A percentile compares a stretch with the other conserved stretches of the same genome.
These are phyloP conservation scores for Poecilia latipinna DNA, from an alignment of 2,113 vertebrate genomes.

Conservation along the genomic window DNA sequence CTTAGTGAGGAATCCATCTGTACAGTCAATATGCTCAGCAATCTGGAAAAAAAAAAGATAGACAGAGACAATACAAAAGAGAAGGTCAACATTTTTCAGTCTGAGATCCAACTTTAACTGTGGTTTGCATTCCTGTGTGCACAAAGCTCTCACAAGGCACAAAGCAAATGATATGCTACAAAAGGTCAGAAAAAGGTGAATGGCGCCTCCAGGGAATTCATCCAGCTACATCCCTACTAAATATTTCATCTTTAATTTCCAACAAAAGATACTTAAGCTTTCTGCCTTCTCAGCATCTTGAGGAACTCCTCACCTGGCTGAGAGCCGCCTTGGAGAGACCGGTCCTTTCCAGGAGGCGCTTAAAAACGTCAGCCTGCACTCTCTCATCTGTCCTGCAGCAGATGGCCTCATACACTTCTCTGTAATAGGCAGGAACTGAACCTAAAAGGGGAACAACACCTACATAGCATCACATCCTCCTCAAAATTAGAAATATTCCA, in stretches of 20 bases:
- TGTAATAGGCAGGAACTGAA: conserved; percentile 83
- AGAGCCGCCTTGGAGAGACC: conserved; percentile 69
- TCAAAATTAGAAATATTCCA: background rate
- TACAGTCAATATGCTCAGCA: conserved; percentile 72
- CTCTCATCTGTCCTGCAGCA: conserved; percentile 77
- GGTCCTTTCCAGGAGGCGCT: conserved; percentile 76
- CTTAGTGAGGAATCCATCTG: conserved; percentile 79
- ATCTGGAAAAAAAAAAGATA: conserved; percentile 67
- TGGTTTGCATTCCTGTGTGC: conserved; percentile 50
- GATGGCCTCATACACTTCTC: conserved; percentile 81
- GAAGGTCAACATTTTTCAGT: conserved; percentile 22
- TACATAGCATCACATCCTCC: conserved; percentile 18
- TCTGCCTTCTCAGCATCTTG: background rate
- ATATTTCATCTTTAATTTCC: background rate
- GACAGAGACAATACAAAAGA: conserved; percentile 34
- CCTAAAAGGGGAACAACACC: conserved; percentile 69
- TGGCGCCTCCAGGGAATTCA: background rate
- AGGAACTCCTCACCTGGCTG: conserved; percentile 71
- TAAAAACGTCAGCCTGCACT: conserved; percentile 79
- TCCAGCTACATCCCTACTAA: background rate
- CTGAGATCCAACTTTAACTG: conserved; percentile 40
- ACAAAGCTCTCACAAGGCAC: conserved; percentile 45
- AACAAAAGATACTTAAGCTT: background rate
- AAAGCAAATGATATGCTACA: conserved; percentile 24
- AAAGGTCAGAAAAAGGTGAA: conserved; percentile 38